A percentile compares a stretch with the other conserved stretches of the same genome.
phyloP scores from a whole-genome alignment of 2,888 invertebrate species.

The Sphinx pinastri region DNA sequence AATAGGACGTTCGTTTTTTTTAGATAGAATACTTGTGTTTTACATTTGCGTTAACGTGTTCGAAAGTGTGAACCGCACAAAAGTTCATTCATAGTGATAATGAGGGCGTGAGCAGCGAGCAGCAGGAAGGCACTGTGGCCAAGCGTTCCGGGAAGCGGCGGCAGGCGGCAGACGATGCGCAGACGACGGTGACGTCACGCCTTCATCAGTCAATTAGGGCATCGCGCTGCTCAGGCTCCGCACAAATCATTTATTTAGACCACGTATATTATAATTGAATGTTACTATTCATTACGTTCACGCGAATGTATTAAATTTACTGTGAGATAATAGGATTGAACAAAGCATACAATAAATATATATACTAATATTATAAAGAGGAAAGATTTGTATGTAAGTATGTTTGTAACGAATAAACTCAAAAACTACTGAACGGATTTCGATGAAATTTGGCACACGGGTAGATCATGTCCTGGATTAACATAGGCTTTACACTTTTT shows the following conservation, averaged over 20 bases:
- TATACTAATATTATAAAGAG: no score
- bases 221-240: constrained; percentile 56
- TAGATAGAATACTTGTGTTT: constrained; percentile 35
- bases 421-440: no score
- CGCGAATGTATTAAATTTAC: not conserved
- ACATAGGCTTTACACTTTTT: no score
- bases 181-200: constrained; percentile 75
- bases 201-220: constrained; percentile 70
- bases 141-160: constrained; percentile 76
- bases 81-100: constrained; percentile 69
- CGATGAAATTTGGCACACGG: no score
- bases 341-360: not conserved
- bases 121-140: constrained; percentile 70
- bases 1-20: constrained; percentile 48
- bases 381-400: no score
- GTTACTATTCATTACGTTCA: constrained; percentile 13
- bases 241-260: constrained; percentile 46
- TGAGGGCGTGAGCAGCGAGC: constrained; percentile 60
- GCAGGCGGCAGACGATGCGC: constrained; percentile 74
- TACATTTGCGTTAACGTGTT: constrained; percentile 46
- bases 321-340: not conserved
- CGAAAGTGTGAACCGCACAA: constrained; percentile 42
- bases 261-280: constrained; percentile 30
- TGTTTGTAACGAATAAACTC: no score
- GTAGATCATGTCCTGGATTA: no score